Evolutionary conservation across 2,888 invertebrate genomes (phyloP), one percentile per base, ranked within the genome.

Genomic region (Notodonta dromedarius): DNA sequence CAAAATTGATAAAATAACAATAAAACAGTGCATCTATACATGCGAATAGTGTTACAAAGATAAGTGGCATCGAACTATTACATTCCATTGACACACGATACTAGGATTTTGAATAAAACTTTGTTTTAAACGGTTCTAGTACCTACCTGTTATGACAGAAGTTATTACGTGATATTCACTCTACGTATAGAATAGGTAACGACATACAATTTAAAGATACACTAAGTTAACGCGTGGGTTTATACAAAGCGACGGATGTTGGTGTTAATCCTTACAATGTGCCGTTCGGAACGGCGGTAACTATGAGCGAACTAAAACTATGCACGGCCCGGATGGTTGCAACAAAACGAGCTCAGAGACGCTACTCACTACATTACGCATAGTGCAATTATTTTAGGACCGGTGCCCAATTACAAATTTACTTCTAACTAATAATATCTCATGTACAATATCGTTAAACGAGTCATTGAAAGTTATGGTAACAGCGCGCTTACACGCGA

Each of bases 231-330:
- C 76, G 82, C 82, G 70, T 78, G 76, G 80, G 74, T 87, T 85
- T 86, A 75, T 88, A 88, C 88, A 87, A 87, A 87, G 85, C 86
- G 58, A 77, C 72, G 80, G 80, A 73, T 75, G 82, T 92, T 91
- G 91, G 90, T 90, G 91, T 91, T 90, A 81, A 71, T 85, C 88
- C 91, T 91, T 91, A 91, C 91, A 86, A 74, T 66, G 73, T 79
- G 86, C 82, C 90, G 87, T 84, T 83, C 66, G 74, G 35, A 81
- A 84, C 88, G 89, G 83, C 88, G 89, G 89, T 90, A 88, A 89
- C 88, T 87, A 86, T 70, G 69, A 80, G 80, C 81, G 78, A 86
- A 85, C 79, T 87, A 84, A 86, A 85, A 67, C 83, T 86, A 81
- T 65, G 69, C 59, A 74, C 68, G 74, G 74, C 67, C 67, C 73